Evolutionary conservation across 2,113 vertebrate genomes (phyloP).

Genomic region (Saccopteryx leptura): DNA sequence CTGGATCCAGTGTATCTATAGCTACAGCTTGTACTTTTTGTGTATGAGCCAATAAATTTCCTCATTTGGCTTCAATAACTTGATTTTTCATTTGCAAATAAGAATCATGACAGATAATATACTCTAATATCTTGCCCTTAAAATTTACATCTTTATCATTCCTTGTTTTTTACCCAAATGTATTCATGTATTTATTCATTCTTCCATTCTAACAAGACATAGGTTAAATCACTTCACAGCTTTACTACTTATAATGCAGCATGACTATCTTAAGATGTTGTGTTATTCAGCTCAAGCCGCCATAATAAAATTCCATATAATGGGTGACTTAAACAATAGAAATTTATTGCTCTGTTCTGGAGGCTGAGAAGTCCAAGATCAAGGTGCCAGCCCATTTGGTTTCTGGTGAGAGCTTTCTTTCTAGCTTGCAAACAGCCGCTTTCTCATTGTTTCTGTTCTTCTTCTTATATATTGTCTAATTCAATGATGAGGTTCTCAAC

Average conservation of each 20-base stretch:
- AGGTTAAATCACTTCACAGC: neutral
- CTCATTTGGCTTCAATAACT: neutral
- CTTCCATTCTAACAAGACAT: neutral
- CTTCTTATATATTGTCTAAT: neutral
- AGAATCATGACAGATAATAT: neutral
- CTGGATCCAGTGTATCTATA: no score
- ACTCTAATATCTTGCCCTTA: neutral
- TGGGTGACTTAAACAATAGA: neutral
- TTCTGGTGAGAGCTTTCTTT: neutral
- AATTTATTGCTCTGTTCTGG: neutral
- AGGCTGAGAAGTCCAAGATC: neutral
- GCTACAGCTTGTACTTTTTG: neutral
- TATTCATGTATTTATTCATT: neutral
- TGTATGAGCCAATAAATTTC: neutral
- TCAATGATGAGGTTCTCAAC: neutral
- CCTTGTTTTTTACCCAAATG: neutral
- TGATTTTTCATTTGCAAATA: constrained; percentile 5
- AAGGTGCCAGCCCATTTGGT: neutral
- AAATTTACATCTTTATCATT: neutral
- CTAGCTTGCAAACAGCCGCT: neutral
- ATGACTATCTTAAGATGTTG: neutral
- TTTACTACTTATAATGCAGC: neutral
- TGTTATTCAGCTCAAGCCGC: neutral
- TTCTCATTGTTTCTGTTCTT: neutral
- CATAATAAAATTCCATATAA: neutral